A percentile compares a stretch with the other conserved stretches of the same genome.
Conservation (phyloP, 2,113 vertebrate species). For the Bujurquina vittata region DNA sequence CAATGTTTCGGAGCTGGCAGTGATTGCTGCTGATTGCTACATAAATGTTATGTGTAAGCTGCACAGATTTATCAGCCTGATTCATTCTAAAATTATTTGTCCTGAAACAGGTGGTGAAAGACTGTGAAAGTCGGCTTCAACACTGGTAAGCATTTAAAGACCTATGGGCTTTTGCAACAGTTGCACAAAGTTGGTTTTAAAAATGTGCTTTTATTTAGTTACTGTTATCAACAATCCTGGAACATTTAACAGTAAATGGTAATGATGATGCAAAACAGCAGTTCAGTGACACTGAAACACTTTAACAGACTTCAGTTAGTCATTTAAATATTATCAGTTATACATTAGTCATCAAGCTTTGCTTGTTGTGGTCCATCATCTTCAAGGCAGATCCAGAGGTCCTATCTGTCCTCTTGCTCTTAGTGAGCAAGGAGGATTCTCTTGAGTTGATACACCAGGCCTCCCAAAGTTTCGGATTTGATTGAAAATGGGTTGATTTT, state of each 20-base stretch:
- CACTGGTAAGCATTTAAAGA: constrained; percentile 88
- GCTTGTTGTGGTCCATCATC: background rate
- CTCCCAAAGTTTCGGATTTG: background rate
- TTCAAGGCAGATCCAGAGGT: background rate
- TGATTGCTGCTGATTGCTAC: too few species aligned
- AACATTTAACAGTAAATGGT: background rate
- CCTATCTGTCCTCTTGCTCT: background rate
- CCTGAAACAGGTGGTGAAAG: constrained; percentile 95
- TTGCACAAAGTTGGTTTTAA: background rate
- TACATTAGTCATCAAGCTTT: background rate
- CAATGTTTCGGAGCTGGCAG: too few species aligned
- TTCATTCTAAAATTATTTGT: constrained; percentile 75
- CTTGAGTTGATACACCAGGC: background rate
- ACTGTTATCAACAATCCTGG: background rate
- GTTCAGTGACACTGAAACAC: background rate
- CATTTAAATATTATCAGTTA: background rate
- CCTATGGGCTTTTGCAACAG: background rate
- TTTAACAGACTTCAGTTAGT: background rate
- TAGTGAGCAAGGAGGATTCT: background rate
- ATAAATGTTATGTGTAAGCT: background rate
- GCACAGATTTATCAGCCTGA: background rate
- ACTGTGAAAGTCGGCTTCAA: constrained; percentile 91
- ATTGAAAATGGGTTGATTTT: background rate
- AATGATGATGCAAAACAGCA: background rate
- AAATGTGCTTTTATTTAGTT: background rate